Conservation (phyloP, 1,140 invertebrate species). For the Brevipalpus yothersi region DNA sequence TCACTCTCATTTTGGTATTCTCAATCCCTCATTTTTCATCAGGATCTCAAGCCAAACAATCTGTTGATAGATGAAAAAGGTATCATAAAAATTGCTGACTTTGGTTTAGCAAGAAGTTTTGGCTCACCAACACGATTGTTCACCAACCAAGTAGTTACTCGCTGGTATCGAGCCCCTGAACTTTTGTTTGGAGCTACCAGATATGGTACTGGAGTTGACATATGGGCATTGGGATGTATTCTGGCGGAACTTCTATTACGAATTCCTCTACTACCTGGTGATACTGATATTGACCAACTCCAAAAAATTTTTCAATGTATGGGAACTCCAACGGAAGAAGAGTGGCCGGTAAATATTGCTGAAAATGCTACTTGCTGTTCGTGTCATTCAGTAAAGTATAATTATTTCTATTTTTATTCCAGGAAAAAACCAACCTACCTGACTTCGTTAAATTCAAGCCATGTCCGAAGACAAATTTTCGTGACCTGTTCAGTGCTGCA, state of each 20-base stretch:
- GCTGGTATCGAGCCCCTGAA: constrained; percentile 57
- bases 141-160: constrained; percentile 94
- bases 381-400: background rate
- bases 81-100: constrained; percentile 88
- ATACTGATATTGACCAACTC: constrained; percentile 86
- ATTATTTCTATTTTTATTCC: constrained; percentile 10
- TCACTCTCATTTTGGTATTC: constrained; percentile 2
- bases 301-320: constrained; percentile 74
- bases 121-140: constrained; percentile 87
- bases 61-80: constrained; percentile 77
- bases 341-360: constrained; percentile 42
- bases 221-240: constrained; percentile 97
- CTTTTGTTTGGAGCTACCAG: constrained; percentile 78
- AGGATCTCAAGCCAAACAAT: constrained; percentile 97
- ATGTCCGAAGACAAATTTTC: constrained; percentile 43
- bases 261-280: constrained; percentile 75
- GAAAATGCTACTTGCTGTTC: background rate
- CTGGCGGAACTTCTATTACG: constrained; percentile 76
- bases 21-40: constrained; percentile 12
- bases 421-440: constrained; percentile 53
- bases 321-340: constrained; percentile 73
- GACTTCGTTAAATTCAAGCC: constrained; percentile 83
- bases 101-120: constrained; percentile 89
- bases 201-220: constrained; percentile 88
- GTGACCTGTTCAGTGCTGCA: constrained; percentile 85